Evolutionary conservation across 1,140 invertebrate genomes (phyloP), one percentile per base, ranked within the genome.

Genomic region (Mizuhopecten yessoensis): DNA sequence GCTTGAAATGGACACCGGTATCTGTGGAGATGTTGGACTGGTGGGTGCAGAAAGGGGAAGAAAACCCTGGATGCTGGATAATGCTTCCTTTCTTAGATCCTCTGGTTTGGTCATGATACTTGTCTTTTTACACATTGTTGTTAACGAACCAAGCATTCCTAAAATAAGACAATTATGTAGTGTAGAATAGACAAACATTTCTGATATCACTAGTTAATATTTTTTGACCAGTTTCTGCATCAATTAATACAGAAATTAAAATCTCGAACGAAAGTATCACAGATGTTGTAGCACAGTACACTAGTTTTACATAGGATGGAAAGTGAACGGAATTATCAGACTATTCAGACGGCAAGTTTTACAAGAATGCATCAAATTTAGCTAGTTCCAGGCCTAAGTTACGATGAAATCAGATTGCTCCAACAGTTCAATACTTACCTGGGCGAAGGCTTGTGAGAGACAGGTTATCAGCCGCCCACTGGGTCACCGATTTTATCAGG

Each of bases 401-500:
- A n/a, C n/a, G n/a, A n/a, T n/a, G n/a, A n/a, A n/a, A n/a, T n/a
- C n/a, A n/a, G n/a, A n/a, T n/a, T n/a, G n/a, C n/a, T n/a, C n/a
- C n/a, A n/a, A n/a, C n/a, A n/a, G n/a, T n/a, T n/a, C n/a, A n/a
- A 29, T 34, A 90, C 92, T 89, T 57, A 93, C 92, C 75, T 86
- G 36, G 89, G 33, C 92, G 42, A 10, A 93, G 86, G n/a, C 88
- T 91, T 36, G 87, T 86, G 20, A 93, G 91, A 20, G 89, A 45
- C 23, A 93, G n/a, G 29, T 88, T 42, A 17, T 91, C 89, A 33
- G 86, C 75, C 23, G 88, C 88, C 92, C 92, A 93, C 20, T 92
- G 36, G 1, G 23, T 87, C n/a, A 93, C 89, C 17, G 91, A 90
- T 11, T 90, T 33, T 17, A 86, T 10, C 39, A 93, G 92, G n/a